phyloP scores from a whole-genome alignment of 2,888 invertebrate genomes.

The Geotrupes spiniger region DNA sequence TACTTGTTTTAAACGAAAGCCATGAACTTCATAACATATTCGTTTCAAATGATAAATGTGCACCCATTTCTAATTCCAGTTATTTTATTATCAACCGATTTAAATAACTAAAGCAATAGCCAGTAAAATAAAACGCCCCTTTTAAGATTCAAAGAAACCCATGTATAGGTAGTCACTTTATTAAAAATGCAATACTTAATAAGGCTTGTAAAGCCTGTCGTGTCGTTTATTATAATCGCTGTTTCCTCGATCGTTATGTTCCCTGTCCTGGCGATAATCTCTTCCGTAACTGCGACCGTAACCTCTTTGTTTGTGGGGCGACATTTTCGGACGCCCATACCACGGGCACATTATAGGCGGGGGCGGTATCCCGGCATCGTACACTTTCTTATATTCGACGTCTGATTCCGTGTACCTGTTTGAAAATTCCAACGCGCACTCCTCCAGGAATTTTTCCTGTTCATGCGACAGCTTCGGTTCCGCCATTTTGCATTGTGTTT shows the following conservation, averaged over 20 bases:
- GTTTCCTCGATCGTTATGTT: neutral
- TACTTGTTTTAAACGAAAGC: no score
- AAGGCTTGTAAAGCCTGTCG: neutral
- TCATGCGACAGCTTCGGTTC: no score
- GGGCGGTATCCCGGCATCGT: conserved; percentile 39
- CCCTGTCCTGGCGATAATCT: neutral
- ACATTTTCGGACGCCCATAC: conserved; percentile 36
- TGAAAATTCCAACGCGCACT: conserved; percentile 48
- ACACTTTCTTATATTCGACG: conserved; percentile 45
- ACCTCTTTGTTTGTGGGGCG: conserved; percentile 12
- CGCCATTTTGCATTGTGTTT: no score
- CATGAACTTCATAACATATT: no score
- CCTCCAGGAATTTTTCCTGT: conserved; percentile 47
- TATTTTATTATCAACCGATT: no score
- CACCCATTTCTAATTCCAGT: no score
- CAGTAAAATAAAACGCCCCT: no score
- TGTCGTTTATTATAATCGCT: neutral
- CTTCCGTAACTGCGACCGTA: neutral
- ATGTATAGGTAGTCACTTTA: no score
- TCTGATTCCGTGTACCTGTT: conserved; percentile 49
- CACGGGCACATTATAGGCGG: conserved; percentile 51
- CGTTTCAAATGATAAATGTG: no score
- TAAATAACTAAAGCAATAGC: no score
- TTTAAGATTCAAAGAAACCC: no score
- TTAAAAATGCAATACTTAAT: no score